Evolutionary conservation across 35 echinoderm and acorn worm species (phyloP).

Genomic region (Holothuria glaberrima): DNA sequence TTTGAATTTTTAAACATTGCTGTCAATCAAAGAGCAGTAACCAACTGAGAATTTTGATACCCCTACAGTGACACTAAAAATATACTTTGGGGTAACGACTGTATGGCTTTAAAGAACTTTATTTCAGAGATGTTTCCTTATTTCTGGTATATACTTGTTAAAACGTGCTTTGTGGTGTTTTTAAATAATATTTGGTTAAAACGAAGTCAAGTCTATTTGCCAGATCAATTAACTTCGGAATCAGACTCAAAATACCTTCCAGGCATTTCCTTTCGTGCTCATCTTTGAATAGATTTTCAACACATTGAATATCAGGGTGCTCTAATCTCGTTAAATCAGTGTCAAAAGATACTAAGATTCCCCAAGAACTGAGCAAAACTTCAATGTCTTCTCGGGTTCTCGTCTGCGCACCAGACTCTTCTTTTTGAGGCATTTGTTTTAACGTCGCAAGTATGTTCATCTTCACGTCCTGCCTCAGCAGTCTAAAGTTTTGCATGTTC

Average conservation of each 20-base stretch:
- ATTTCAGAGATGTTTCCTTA: background rate
- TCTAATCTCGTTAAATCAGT: slow-evolving; percentile 73
- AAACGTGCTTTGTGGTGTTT: background rate
- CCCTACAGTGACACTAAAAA: too few species aligned
- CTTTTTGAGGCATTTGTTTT: slow-evolving; percentile 58
- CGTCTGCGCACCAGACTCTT: slow-evolving; percentile 59
- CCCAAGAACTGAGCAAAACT: slow-evolving; percentile 79
- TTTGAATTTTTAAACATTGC: too few species aligned
- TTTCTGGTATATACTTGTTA: background rate
- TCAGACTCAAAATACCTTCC: slow-evolving; percentile 77
- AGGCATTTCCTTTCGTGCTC: slow-evolving; percentile 73
- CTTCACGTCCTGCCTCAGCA: slow-evolving; percentile 82
- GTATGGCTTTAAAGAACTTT: too few species aligned
- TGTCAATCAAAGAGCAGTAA: too few species aligned
- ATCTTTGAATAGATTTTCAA: slow-evolving; percentile 59
- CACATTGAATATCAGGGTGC: slow-evolving; percentile 66
- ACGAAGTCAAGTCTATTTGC: slow-evolving; percentile 88
- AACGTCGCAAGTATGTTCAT: slow-evolving; percentile 81
- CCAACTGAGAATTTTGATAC: too few species aligned
- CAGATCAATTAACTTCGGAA: slow-evolving; percentile 83
- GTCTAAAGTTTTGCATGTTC: slow-evolving; percentile 90
- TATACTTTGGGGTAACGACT: too few species aligned
- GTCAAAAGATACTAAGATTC: slow-evolving; percentile 57
- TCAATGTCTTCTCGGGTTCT: slow-evolving; percentile 84
- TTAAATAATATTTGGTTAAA: slow-evolving; percentile 91